A percentile compares a stretch with the other conserved stretches of the same genome.
Evolutionary conservation across 1,140 invertebrate species (phyloP).

Genomic region (Cotesia vestalis): DNA sequence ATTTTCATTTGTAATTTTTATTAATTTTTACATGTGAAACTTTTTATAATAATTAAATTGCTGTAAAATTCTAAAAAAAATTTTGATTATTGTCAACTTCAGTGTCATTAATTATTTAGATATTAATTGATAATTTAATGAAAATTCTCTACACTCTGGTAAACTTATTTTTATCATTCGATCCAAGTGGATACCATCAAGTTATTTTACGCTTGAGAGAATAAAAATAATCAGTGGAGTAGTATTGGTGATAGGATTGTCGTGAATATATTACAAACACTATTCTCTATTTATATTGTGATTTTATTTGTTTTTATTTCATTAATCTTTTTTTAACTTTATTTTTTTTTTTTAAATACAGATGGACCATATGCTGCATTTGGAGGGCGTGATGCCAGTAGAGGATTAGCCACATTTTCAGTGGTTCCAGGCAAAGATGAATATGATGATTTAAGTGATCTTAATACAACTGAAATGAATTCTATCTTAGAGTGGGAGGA

Average conservation of each 20-base stretch:
- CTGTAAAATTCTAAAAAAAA: too few relatives aligned
- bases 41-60: too few relatives aligned
- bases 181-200: conserved; percentile 23
- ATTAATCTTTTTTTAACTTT: conserved; percentile 8
- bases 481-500: conserved; percentile 94
- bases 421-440: conserved; percentile 84
- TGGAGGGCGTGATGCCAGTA: conserved; percentile 93
- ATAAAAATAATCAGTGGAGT: conserved; percentile 35
- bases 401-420: conserved; percentile 92
- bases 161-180: too few relatives aligned
- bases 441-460: conserved; percentile 95
- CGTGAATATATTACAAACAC: conserved; percentile 3
- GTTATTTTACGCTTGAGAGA: conserved; percentile 16
- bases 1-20: too few relatives aligned
- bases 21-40: too few relatives aligned
- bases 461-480: conserved; percentile 86
- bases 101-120: not conserved
- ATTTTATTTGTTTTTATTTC: conserved; percentile 23
- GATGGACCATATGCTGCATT: conserved; percentile 94
- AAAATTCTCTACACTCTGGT: too few relatives aligned
- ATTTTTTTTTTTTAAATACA: conserved; percentile 57
- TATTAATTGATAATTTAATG: not conserved
- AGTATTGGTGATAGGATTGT: conserved; percentile 4
- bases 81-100: too few relatives aligned
- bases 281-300: conserved; percentile 4